A percentile compares a stretch with the other conserved stretches of the same genome.
Conservation (phyloP, 2,113 vertebrate species). For the Murina feae region DNA sequence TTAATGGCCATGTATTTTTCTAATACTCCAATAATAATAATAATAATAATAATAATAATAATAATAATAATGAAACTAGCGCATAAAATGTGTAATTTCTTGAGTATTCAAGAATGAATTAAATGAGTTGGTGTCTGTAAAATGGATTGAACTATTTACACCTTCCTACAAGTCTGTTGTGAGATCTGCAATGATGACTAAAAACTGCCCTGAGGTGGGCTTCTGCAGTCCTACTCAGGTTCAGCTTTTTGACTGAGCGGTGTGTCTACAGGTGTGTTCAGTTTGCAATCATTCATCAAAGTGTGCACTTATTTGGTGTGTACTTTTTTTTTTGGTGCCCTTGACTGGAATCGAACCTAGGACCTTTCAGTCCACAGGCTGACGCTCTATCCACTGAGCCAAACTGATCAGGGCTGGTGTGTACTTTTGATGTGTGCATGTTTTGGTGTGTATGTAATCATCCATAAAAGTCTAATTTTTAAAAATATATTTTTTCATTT, state of each 20-base stretch:
- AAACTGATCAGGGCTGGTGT: too few species aligned
- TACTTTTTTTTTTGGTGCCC: too few species aligned
- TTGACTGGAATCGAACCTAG: too few species aligned
- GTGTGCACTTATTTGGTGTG: not conserved
- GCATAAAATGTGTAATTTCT: conserved; percentile 22
- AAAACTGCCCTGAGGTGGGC: not conserved
- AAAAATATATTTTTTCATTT: too few species aligned
- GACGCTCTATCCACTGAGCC: too few species aligned
- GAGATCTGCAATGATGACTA: not conserved
- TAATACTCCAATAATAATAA: conserved; percentile 36
- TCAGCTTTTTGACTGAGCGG: not conserved
- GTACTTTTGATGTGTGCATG: not conserved
- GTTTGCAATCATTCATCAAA: not conserved
- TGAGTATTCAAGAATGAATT: conserved; percentile 17
- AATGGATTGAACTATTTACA: not conserved
- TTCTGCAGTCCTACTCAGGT: not conserved
- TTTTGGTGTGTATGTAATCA: not conserved
- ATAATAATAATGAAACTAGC: conserved; percentile 26
- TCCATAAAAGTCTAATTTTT: not conserved
- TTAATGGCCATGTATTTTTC: not conserved
- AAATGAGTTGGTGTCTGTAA: conserved; percentile 21
- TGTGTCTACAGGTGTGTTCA: not conserved
- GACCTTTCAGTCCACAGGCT: too few species aligned
- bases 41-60: conserved; percentile 44
- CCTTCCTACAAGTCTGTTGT: not conserved